Conservation (phyloP, 1,140 invertebrate species). For the Lepidurus couesii region DNA sequence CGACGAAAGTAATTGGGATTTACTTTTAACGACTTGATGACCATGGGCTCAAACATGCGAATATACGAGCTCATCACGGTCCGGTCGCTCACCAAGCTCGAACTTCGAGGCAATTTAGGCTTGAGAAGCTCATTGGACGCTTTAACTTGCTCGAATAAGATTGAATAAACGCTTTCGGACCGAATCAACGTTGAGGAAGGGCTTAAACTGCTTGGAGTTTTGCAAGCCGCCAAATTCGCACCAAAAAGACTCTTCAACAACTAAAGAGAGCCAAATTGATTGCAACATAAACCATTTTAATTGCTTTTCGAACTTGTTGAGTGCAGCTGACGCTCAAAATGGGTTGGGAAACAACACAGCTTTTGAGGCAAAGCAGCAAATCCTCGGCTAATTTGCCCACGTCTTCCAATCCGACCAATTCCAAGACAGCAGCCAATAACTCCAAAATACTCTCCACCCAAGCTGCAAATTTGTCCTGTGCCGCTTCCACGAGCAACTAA, state of each 20-base stretch:
- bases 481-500: constrained; percentile 54
- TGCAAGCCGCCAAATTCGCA: constrained; percentile 66
- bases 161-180: background rate
- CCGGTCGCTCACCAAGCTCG: constrained; percentile 41
- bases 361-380: constrained; percentile 66
- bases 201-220: constrained; percentile 39
- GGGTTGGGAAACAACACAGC: constrained; percentile 63
- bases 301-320: constrained; percentile 52
- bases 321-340: constrained; percentile 67
- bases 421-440: constrained; percentile 66
- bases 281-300: constrained; percentile 24
- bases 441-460: constrained; percentile 61
- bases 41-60: constrained; percentile 79
- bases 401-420: constrained; percentile 66
- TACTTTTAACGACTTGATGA: constrained; percentile 74
- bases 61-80: constrained; percentile 70
- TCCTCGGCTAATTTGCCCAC: constrained; percentile 71
- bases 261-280: constrained; percentile 43
- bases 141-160: background rate
- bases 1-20: constrained; percentile 37
- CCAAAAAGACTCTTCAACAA: constrained; percentile 76
- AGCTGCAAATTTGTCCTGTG: constrained; percentile 65
- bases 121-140: background rate
- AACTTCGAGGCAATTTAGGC: constrained; percentile 36
- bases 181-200: background rate